Base-by-base conservation (phyloP, 1,140 invertebrate species). In the Drosophila lini region DNA sequence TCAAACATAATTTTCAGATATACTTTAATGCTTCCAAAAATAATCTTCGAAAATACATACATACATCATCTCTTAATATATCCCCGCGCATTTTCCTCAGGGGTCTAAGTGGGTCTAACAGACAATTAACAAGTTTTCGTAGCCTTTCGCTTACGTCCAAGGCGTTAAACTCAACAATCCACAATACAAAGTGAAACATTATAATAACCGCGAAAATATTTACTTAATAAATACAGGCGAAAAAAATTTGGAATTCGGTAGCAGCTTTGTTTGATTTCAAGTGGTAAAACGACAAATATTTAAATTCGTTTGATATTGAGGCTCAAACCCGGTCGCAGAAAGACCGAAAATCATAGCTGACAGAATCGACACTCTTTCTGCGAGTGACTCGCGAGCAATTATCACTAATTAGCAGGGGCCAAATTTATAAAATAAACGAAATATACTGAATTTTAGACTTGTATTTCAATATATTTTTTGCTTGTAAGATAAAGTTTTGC, bases 151-250 rank as follows among this genome's bases (percentile, higher is more conserved):
- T 65, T 56, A 16, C 56, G 48, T 19, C n/a, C 58, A 63, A 86
- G 75, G 79, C 70, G 82, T 88, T 65, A 82, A 88, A 70, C 58
- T 70, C 60, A 74, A 81, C 61, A 81, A 78, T 77, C 63, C 55
- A 45, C 74, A 71, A 61, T 25, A 25, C 73, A 75, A 64, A 67
- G 48, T 41, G 52, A 53, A 44, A 63, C 52, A 55, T 55, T 58
- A 77, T 53, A 41, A 65, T 59, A 60, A 60, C 44, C 61, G 25
- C 32, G 16, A 80, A 65, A 77, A 77, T 84, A 84, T 80, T 70
- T 80, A 68, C 57, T 42, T 55, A 22, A 47, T 55, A 64, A 74
- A 52, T 62, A 31, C 50, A 41, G 32, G 52, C 41, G 41, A 34
- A 50, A 56, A 28, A 19, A 55, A 38, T 38, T 22, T 6, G 6